Conservation (phyloP, 2,113 vertebrate genomes). For the Oreocharis arfaki region DNA sequence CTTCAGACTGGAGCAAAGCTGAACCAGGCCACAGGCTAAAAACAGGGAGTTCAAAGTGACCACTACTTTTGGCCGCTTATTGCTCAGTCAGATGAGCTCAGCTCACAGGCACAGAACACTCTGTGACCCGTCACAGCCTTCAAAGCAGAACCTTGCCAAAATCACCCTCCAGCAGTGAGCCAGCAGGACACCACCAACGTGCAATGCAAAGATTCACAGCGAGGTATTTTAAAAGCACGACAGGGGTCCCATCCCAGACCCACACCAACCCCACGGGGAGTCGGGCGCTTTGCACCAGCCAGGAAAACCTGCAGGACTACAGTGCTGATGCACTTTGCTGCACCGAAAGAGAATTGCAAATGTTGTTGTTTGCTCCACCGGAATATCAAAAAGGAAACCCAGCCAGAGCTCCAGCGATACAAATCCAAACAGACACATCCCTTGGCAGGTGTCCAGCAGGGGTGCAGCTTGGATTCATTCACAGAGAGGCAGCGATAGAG, state of each 20-base stretch:
- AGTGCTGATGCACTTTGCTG: background rate
- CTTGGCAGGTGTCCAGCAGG: background rate
- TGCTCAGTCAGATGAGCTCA: background rate
- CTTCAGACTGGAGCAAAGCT: fast-evolving
- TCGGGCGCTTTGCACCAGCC: background rate
- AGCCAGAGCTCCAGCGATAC: background rate
- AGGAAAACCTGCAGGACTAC: background rate
- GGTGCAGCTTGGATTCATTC: background rate
- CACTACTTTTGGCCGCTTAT: fast-evolving
- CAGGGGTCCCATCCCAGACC: background rate
- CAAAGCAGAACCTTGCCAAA: background rate
- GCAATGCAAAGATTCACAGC: fast-evolving
- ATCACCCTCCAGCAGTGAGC: background rate
- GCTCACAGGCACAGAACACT: background rate
- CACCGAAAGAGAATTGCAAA: background rate
- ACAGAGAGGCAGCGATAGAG: fast-evolving
- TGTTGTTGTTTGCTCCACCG: background rate
- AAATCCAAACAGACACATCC: background rate
- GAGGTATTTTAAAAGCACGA: background rate
- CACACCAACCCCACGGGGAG: background rate
- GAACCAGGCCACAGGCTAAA: background rate
- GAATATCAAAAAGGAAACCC: background rate
- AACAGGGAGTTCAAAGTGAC: no score
- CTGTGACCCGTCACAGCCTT: background rate
- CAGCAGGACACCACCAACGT: fast-evolving